These are phyloP conservation scores for Nesogale talazaci DNA, from an alignment of 2,113 vertebrate genomes.

Conservation along the genomic window DNA sequence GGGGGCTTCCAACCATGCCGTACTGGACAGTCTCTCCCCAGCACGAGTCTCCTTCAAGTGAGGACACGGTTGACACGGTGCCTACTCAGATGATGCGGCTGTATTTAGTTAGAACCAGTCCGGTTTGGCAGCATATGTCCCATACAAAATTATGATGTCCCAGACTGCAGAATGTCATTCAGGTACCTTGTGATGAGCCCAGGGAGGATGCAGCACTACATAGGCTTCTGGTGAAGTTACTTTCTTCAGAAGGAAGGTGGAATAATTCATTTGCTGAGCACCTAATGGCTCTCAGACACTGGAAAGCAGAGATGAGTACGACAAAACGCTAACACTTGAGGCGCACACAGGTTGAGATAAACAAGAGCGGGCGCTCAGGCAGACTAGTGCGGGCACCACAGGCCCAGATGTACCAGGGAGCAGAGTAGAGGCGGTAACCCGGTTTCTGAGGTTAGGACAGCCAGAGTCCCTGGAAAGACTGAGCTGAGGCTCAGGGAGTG, in stretches of 20 bases:
- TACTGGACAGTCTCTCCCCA: background rate
- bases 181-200: background rate
- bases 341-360: background rate
- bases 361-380: background rate
- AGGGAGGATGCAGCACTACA: background rate
- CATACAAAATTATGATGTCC: background rate
- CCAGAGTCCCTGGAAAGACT: slow-evolving; percentile 6
- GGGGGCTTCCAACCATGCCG: background rate
- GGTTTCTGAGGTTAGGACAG: background rate
- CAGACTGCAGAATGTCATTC: background rate
- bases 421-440: slow-evolving; percentile 14
- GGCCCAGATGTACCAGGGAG: background rate
- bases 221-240: background rate
- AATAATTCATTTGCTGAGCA: slow-evolving; percentile 1
- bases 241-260: slow-evolving; percentile 17
- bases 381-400: background rate
- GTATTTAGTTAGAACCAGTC: too few relatives aligned
- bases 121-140: too few relatives aligned
- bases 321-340: background rate
- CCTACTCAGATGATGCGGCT: background rate
- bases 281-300: background rate
- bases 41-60: background rate
- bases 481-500: slow-evolving; percentile 5
- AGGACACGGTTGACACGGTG: background rate
- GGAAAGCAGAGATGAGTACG: background rate